phyloP scores from a whole-genome alignment of 2,888 invertebrate species.

The Alsophila aescularia region DNA sequence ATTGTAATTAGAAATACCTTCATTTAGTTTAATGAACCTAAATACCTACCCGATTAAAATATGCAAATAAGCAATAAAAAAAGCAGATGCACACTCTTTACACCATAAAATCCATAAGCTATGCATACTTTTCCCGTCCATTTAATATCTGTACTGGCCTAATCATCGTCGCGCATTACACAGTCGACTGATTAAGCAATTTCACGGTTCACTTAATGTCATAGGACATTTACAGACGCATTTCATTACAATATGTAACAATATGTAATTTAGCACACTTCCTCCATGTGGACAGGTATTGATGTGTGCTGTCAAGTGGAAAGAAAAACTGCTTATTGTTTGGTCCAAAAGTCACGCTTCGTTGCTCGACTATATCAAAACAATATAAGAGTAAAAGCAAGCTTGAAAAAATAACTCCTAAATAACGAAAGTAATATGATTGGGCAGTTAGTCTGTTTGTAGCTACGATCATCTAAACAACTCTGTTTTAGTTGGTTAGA shows the following conservation, averaged over 20 bases:
- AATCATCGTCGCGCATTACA: conserved; percentile 73
- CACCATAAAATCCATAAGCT: conserved; percentile 33
- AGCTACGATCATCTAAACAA: too few relatives aligned
- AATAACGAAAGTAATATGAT: not conserved
- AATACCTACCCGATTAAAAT: not conserved
- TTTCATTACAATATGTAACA: conserved; percentile 76
- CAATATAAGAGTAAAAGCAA: too few relatives aligned
- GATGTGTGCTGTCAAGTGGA: conserved; percentile 51
- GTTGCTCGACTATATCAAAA: not conserved
- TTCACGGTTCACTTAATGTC: conserved; percentile 69
- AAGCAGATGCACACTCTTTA: conserved; percentile 31
- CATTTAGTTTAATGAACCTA: too few relatives aligned
- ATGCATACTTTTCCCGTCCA: conserved; percentile 61
- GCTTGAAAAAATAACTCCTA: too few relatives aligned
- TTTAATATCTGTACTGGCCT: conserved; percentile 71
- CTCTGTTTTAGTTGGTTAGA: too few relatives aligned
- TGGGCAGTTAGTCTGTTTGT: too few relatives aligned
- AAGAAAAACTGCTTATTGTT: conserved; percentile 26
- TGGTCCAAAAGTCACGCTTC: not conserved
- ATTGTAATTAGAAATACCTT: too few relatives aligned
- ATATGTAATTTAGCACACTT: conserved; percentile 77
- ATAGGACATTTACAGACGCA: conserved; percentile 62
- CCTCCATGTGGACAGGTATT: conserved; percentile 64
- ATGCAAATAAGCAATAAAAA: not conserved
- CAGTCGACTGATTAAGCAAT: conserved; percentile 81